Percentiles rank a stretch among this genome's conserved stretches.
These are phyloP conservation scores for Bolborhynchus lineola DNA, from an alignment of 2,113 vertebrate genomes.

Conservation along the genomic window DNA sequence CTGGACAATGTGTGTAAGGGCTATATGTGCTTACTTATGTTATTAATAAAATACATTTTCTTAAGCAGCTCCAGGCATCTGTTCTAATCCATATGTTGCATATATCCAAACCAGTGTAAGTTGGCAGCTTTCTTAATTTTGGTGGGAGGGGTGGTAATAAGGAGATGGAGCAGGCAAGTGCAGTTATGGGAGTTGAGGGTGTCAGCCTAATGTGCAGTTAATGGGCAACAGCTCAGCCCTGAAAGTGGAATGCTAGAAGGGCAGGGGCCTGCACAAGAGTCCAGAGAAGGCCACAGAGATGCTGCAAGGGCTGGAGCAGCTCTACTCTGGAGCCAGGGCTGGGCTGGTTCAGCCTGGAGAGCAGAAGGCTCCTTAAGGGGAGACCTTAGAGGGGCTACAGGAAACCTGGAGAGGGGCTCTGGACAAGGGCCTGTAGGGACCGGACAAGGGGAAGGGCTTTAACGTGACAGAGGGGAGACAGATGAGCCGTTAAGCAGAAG, in stretches of 20 bases:
- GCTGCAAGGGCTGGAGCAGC: background rate
- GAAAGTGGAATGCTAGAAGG: background rate
- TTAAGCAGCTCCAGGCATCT: background rate
- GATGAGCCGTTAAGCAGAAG: too few species aligned
- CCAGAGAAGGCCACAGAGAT: background rate
- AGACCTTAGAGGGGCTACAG: too few species aligned
- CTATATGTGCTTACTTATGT: slow-evolving; percentile 33
- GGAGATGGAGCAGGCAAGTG: rapidly evolving
- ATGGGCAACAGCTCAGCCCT: background rate
- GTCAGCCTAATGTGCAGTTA: background rate
- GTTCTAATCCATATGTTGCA: background rate
- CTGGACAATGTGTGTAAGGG: background rate
- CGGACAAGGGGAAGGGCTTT: too few species aligned
- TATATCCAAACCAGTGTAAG: background rate
- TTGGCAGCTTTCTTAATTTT: background rate
- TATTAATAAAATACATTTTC: background rate
- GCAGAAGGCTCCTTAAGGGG: background rate
- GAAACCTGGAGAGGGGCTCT: too few species aligned
- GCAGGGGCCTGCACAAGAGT: background rate
- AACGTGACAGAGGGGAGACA: too few species aligned
- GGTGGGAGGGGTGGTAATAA: background rate
- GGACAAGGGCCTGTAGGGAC: too few species aligned
- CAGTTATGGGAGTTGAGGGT: background rate
- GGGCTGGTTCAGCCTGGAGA: background rate
- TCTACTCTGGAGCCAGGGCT: background rate